Evolutionary conservation across 1,140 invertebrate genomes (phyloP), one percentile per base, ranked within the genome.

Genomic region (Spodoptera litura): DNA sequence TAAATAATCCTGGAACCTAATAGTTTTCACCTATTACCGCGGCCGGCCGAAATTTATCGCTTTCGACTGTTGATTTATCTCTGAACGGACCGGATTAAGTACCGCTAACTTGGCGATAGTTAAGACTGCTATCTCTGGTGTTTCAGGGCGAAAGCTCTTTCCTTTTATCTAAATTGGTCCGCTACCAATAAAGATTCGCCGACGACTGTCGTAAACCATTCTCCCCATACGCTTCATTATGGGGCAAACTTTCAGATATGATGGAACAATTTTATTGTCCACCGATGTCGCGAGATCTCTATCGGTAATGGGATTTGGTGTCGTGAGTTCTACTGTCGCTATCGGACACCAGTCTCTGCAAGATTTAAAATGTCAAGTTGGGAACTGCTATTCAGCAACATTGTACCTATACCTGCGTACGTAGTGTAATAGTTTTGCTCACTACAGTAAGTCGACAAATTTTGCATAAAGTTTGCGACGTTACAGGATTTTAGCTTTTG

Each of bases 101-200:
- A 92, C 91, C 89, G 91, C 93, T 94, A 94, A 94, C 90, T 94
- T 93, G 91, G 91, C 91, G 91, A 94, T 94, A 94, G 93, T 94
- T 94, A 94, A 94, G 92, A 92, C 90, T 91, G 84, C 92, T 93
- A 93, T 93, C 93, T 92, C 87, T 91, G 90, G 91, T 93, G 89
- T 93, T 93, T 89, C 90, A 90, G 89, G 88, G 89, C 87, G 87
- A 91, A 92, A 93, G 91, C 91, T 92, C 91, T 93, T 92, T 93
- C 91, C 93, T 94, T 94, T 94, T 94, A 94, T 94, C 93, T 94
- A 94, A 94, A 94, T 94, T 94, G 93, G 93, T 94, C 87, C 88
- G 88, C 87, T 90, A 92, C 92, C 92, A 94, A 94, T 94, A 94
- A 94, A 94, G 92, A 94, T 94, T 87, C 90, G 88, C 85, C 89